A percentile compares a stretch with the other conserved stretches of the same genome.
phyloP scores from a whole-genome alignment of 2,113 vertebrate species.

The Psophia crepitans region DNA sequence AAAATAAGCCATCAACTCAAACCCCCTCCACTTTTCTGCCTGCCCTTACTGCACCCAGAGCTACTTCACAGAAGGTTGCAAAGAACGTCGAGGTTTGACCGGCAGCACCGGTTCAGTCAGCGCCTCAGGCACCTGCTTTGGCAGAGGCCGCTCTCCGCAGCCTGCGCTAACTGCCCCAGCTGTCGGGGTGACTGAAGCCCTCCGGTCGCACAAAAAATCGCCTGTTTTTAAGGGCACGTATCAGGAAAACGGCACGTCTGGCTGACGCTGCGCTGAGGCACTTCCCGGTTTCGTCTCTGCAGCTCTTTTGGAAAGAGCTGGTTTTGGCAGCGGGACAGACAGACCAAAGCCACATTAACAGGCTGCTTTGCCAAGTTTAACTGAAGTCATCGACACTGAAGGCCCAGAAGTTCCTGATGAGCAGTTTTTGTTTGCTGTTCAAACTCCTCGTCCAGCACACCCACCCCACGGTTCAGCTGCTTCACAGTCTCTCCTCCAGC shows the following conservation, averaged over 20 bases:
- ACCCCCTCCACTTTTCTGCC: rapidly evolving
- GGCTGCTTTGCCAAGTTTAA: not conserved
- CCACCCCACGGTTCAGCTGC: not conserved
- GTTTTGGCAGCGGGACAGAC: not conserved
- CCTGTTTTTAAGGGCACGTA: not conserved
- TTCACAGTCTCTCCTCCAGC: not conserved
- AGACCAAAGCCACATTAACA: not conserved
- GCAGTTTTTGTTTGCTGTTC: not conserved
- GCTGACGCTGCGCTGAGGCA: not conserved
- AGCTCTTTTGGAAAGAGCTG: not conserved
- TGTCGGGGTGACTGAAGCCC: not conserved
- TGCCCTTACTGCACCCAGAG: not conserved
- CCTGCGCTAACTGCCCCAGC: not conserved
- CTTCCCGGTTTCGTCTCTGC: not conserved
- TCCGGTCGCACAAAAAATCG: not conserved
- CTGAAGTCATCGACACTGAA: not conserved
- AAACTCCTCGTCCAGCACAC: not conserved
- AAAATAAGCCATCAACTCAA: not conserved
- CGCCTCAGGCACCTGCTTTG: not conserved
- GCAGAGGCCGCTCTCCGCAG: not conserved
- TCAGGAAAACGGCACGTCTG: not conserved
- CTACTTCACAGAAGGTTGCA: not conserved
- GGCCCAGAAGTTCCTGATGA: not conserved
- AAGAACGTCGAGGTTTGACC: not conserved
- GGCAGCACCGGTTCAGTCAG: not conserved